These are phyloP conservation scores for Drosophila melanogaster DNA, from an alignment of 1,140 invertebrate species.

Conservation along the genomic window DNA sequence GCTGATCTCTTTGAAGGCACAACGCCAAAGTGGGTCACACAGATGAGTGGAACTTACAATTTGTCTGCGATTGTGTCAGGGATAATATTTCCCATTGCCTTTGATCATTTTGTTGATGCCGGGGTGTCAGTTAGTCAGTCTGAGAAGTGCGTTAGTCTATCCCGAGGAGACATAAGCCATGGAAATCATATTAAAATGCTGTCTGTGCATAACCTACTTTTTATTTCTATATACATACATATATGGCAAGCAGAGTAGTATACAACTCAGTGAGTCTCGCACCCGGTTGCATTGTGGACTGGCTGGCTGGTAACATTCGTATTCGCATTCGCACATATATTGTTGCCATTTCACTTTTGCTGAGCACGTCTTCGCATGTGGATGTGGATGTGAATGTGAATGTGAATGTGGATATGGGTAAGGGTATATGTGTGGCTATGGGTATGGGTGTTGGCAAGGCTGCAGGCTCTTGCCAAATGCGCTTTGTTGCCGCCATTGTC, in stretches of 20 bases:
- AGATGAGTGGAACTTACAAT: slow-evolving; percentile 28
- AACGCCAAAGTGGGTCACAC: slow-evolving; percentile 26
- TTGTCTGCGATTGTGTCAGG: slow-evolving; percentile 30
- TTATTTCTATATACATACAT: slow-evolving; percentile 53
- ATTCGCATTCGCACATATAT: slow-evolving; percentile 32
- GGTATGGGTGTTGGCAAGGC: slow-evolving; percentile 48
- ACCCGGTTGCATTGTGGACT: slow-evolving; percentile 24
- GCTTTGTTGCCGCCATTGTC: slow-evolving; percentile 78
- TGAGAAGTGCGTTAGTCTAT: slow-evolving; percentile 43
- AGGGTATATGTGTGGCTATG: no score
- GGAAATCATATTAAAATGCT: slow-evolving; percentile 81
- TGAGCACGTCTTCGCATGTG: slow-evolving; percentile 61
- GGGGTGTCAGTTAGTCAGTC: slow-evolving; percentile 41
- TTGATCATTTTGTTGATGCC: slow-evolving; percentile 41
- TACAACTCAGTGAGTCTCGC: slow-evolving; percentile 18
- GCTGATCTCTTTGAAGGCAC: slow-evolving; percentile 28
- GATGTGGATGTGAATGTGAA: background rate
- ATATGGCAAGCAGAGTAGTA: slow-evolving; percentile 1
- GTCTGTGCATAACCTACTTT: slow-evolving; percentile 78
- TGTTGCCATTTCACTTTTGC: slow-evolving; percentile 80
- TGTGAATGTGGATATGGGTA: no score
- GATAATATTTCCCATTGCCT: slow-evolving; percentile 43
- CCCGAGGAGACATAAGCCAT: slow-evolving; percentile 59
- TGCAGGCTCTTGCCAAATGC: slow-evolving; percentile 79
- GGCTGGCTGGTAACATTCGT: slow-evolving; percentile 3